These are phyloP conservation scores for Neelides sp. DNA, from an alignment of 1,140 invertebrate species.

Conservation along the genomic window DNA sequence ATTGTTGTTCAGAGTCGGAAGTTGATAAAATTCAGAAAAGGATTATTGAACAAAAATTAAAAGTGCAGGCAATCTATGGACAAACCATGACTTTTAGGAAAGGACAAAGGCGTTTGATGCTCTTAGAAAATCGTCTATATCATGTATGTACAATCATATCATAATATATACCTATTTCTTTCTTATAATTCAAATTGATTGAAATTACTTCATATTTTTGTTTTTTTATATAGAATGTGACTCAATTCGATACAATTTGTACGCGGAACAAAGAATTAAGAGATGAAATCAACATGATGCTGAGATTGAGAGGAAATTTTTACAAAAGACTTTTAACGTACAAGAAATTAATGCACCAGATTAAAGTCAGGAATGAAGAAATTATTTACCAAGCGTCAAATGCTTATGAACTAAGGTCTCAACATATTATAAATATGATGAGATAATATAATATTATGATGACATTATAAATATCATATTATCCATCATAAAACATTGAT, in stretches of 20 bases:
- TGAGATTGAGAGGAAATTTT: conserved; percentile 21
- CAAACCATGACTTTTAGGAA: conserved; percentile 16
- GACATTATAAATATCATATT: background rate
- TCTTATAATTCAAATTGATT: background rate
- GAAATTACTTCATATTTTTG: conserved; percentile 1
- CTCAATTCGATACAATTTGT: conserved; percentile 19
- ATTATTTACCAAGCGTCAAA: conserved; percentile 18
- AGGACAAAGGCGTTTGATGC: conserved; percentile 9
- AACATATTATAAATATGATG: background rate
- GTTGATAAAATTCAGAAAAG: conserved; percentile 22
- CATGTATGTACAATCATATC: conserved; percentile 12
- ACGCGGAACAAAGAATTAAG: conserved; percentile 12
- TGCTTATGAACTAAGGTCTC: conserved; percentile 21
- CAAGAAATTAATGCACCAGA: conserved; percentile 10
- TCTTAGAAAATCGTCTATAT: conserved; percentile 26
- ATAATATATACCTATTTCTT: background rate
- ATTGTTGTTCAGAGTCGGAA: no score
- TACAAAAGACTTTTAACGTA: conserved; percentile 6
- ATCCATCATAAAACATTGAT: no score
- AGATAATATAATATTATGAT: background rate
- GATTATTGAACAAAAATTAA: conserved; percentile 21
- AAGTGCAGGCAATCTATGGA: conserved; percentile 25
- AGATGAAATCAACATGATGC: conserved; percentile 21
- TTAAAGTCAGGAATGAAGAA: conserved; percentile 23
- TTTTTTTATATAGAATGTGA: conserved; percentile 11